phyloP scores from a whole-genome alignment of 2,888 invertebrate genomes.

The Tuta absoluta region DNA sequence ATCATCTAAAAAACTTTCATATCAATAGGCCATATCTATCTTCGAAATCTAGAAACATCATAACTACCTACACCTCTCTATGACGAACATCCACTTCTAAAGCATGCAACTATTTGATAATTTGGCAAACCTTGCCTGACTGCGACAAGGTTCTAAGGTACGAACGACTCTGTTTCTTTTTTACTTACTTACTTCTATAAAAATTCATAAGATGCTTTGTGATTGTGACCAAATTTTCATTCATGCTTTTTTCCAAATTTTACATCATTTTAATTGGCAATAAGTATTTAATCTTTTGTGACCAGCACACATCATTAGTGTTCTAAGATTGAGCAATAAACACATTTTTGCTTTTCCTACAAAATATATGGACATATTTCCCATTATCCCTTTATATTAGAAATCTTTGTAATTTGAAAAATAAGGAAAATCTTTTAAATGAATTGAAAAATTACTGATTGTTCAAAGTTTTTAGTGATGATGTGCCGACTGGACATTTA shows the following conservation, averaged over 20 bases:
- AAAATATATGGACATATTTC: constrained; percentile 18
- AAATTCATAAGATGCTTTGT: constrained; percentile 55
- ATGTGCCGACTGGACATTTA: constrained; percentile 10
- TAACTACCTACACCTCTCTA: constrained; percentile 66
- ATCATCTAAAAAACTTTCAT: constrained; percentile 41
- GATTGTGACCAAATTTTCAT: background rate
- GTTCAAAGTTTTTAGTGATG: constrained; percentile 8
- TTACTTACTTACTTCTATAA: constrained; percentile 34
- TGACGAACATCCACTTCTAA: constrained; percentile 65
- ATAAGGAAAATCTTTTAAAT: background rate
- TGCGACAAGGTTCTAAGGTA: constrained; percentile 27
- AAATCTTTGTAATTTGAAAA: background rate
- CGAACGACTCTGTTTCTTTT: constrained; percentile 31
- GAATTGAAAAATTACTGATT: background rate
- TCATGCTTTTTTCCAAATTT: constrained; percentile 31
- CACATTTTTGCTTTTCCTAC: constrained; percentile 22
- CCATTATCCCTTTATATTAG: background rate
- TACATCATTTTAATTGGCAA: constrained; percentile 54
- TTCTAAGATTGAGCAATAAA: constrained; percentile 47
- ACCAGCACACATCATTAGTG: constrained; percentile 60
- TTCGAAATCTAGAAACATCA: constrained; percentile 53
- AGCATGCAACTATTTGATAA: constrained; percentile 64
- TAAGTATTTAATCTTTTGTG: constrained; percentile 45
- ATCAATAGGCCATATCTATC: constrained; percentile 59
- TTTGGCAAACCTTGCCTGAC: constrained; percentile 14